These are phyloP conservation scores for Amblyopsis hoosieri DNA, from an alignment of 2,797 vertebrate species.

Conservation along the genomic window DNA sequence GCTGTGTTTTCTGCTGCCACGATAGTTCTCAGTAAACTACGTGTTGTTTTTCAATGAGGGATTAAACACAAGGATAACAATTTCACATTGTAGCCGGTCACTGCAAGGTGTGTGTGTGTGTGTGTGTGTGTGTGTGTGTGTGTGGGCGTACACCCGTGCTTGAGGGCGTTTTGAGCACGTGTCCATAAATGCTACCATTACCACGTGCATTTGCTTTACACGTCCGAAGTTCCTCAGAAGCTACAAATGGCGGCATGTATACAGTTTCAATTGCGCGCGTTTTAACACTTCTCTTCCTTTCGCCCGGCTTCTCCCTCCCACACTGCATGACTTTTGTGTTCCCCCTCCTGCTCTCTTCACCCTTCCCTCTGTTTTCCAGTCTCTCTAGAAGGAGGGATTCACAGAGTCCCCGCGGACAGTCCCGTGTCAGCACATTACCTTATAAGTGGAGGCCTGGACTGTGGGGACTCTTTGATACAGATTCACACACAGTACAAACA, in stretches of 20 bases:
- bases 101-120: constrained; percentile 16
- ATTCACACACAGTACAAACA: constrained; percentile 76
- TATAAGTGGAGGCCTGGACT: constrained; percentile 75
- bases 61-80: constrained; percentile 44
- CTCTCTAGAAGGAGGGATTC: constrained; percentile 35
- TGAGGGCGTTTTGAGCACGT: background rate
- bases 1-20: constrained; percentile 52
- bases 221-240: constrained; percentile 3
- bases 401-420: constrained; percentile 65
- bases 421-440: constrained; percentile 72
- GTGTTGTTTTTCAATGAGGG: constrained; percentile 52
- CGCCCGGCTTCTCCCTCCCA: constrained; percentile 52
- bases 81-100: constrained; percentile 32
- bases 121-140: constrained; percentile 4
- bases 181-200: too few relatives aligned
- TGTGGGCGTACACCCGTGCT: constrained; percentile 18
- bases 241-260: too few relatives aligned
- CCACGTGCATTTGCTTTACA: constrained; percentile 38
- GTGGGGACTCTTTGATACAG: constrained; percentile 76
- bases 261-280: too few relatives aligned
- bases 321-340: constrained; percentile 54
- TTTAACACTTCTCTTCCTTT: constrained; percentile 20
- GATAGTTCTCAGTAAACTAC: constrained; percentile 58
- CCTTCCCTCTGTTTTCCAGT: background rate
- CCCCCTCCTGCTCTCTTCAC: constrained; percentile 28